Conservation (phyloP, 2,888 invertebrate species). For the Hydrotaea diabolus region DNA sequence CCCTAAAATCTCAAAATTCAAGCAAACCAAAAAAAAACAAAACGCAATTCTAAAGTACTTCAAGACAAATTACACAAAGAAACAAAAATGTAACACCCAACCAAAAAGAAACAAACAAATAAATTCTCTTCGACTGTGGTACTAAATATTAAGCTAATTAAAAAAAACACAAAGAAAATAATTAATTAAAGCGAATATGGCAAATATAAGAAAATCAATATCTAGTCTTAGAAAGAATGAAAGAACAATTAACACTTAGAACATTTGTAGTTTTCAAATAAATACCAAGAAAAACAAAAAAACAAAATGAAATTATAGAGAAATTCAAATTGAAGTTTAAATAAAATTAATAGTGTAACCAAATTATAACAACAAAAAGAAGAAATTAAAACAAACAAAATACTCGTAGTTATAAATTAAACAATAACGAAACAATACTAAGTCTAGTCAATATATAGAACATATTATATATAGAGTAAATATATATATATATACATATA, state of each 20-base stretch:
- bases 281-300: slow-evolving; percentile 18
- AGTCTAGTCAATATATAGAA: slow-evolving; percentile 23
- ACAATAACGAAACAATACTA: slow-evolving; percentile 30
- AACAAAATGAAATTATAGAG: slow-evolving; percentile 11
- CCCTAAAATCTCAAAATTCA: slow-evolving; percentile 51
- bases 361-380: too few relatives aligned
- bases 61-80: slow-evolving; percentile 34
- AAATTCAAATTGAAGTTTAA: slow-evolving; percentile 27
- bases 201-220: slow-evolving; percentile 23
- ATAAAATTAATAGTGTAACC: slow-evolving; percentile 4
- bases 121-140: slow-evolving; percentile 80
- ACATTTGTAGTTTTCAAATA: slow-evolving; percentile 38
- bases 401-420: slow-evolving; percentile 27
- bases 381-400: background rate
- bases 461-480: slow-evolving; percentile 1
- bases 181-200: slow-evolving; percentile 16
- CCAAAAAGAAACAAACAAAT: slow-evolving; percentile 57
- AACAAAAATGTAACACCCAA: slow-evolving; percentile 24
- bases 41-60: slow-evolving; percentile 60
- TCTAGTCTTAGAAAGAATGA: slow-evolving; percentile 32
- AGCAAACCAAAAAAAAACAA: slow-evolving; percentile 31
- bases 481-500: slow-evolving; percentile 27
- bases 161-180: slow-evolving; percentile 46
- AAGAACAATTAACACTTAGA: slow-evolving; percentile 31
- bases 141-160: slow-evolving; percentile 79